Percentiles rank a stretch among this genome's conserved stretches.
These are phyloP conservation scores for Aromia moschata DNA, from an alignment of 2,888 invertebrate species.

Conservation along the genomic window DNA sequence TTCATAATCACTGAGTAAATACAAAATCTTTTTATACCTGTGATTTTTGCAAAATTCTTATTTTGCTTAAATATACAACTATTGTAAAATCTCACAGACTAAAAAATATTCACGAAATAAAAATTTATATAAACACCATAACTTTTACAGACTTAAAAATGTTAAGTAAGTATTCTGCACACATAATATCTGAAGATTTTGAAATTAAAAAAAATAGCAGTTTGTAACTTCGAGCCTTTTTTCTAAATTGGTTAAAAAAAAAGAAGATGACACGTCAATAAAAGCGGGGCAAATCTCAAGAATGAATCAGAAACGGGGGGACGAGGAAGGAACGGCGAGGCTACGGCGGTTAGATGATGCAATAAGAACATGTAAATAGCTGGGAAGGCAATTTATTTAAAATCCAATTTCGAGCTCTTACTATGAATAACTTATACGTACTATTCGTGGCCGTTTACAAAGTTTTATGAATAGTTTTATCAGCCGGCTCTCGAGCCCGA, in stretches of 20 bases:
- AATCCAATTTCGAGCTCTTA: conserved; percentile 55
- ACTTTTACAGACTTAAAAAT: no score
- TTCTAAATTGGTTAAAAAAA: conserved; percentile 6
- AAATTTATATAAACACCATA: no score
- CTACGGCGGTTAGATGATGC: conserved; percentile 39
- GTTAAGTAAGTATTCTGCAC: no score
- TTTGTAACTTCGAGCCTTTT: no score
- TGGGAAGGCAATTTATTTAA: conserved; percentile 56
- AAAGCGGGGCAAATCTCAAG: conserved; percentile 8
- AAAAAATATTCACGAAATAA: no score
- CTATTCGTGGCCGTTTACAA: conserved; percentile 46
- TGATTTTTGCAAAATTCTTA: no score
- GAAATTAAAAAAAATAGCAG: no score
- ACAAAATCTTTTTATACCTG: no score
- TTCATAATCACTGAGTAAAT: no score
- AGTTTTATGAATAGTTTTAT: conserved; percentile 48
- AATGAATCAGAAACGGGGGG: conserved; percentile 11
- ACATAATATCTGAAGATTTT: no score
- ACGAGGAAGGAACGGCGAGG: neutral
- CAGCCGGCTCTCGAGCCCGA: conserved; percentile 25
- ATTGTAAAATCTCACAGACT: no score
- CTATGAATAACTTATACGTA: conserved; percentile 53
- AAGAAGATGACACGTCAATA: neutral
- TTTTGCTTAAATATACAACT: no score
- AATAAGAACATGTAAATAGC: conserved; percentile 57